Conservation (phyloP, 2,797 vertebrate species). For the Bucorvus abyssinicus region DNA sequence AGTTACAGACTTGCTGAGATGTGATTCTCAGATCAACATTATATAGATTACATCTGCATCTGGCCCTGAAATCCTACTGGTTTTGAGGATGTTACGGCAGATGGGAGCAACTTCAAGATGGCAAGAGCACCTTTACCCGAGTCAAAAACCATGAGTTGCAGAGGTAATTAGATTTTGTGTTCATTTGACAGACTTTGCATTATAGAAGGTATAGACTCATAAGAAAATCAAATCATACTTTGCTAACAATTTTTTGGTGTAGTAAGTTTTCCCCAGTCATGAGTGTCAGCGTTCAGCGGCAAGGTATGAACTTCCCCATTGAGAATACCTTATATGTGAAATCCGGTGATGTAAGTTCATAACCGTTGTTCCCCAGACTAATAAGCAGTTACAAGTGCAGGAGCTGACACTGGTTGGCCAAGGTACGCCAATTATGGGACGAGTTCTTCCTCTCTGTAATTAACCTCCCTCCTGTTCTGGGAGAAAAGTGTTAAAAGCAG, state of each 20-base stretch:
- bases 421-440: too few relatives aligned
- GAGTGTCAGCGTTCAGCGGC: not conserved
- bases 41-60: not conserved
- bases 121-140: not conserved
- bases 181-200: not conserved
- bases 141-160: not conserved
- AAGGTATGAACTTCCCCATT: fast-evolving
- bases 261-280: not conserved
- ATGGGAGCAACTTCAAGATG: not conserved
- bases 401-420: not conserved
- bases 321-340: not conserved
- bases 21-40: not conserved
- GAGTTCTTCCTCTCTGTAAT: too few relatives aligned
- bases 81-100: not conserved
- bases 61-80: not conserved
- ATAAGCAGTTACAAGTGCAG: not conserved
- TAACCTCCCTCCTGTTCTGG: too few relatives aligned
- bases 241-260: not conserved
- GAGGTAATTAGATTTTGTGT: not conserved
- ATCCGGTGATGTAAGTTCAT: not conserved
- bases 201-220: not conserved
- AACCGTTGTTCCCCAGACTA: not conserved
- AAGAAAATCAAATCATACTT: not conserved
- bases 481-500: too few relatives aligned
- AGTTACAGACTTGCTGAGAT: not conserved